These are phyloP conservation scores for Drosophila auraria DNA, from an alignment of 1,140 invertebrate genomes.

Conservation along the genomic window DNA sequence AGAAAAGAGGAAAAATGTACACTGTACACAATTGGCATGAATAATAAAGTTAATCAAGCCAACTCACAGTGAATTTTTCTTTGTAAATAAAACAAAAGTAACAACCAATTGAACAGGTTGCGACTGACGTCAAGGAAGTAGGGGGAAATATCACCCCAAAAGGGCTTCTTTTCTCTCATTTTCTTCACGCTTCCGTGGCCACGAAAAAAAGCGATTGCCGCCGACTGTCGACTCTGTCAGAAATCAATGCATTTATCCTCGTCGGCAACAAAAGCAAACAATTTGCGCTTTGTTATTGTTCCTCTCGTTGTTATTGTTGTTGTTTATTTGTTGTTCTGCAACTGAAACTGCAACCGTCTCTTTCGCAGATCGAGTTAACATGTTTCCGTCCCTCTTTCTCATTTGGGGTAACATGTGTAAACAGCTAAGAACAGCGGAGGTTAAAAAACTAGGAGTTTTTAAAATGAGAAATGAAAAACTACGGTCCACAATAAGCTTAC, in stretches of 20 bases:
- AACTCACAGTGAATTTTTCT: background rate
- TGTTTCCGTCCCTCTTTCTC: slow-evolving; percentile 16
- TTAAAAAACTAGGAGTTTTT: background rate
- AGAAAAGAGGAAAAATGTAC: background rate
- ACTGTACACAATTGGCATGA: background rate
- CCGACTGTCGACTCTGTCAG: slow-evolving; percentile 47
- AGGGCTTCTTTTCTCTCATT: slow-evolving; percentile 52
- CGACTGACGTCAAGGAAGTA: background rate
- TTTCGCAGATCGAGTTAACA: slow-evolving; percentile 40
- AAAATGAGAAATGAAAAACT: background rate
- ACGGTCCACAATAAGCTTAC: no score
- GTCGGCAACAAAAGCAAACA: slow-evolving; percentile 60
- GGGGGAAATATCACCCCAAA: slow-evolving; percentile 46
- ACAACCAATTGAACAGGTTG: slow-evolving; percentile 26
- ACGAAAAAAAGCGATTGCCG: slow-evolving; percentile 50
- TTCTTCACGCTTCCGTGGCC: slow-evolving; percentile 73
- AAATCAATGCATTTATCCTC: slow-evolving; percentile 80
- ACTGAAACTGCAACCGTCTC: slow-evolving; percentile 28
- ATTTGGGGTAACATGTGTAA: slow-evolving; percentile 56
- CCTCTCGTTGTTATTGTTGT: slow-evolving; percentile 23
- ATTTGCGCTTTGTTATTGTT: slow-evolving; percentile 57
- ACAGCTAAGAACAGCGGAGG: background rate
- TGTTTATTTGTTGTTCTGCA: slow-evolving; percentile 15
- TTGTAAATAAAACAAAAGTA: slow-evolving; percentile 7
- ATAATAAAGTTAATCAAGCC: background rate